phyloP scores from a whole-genome alignment of 2,888 invertebrate genomes.

The Nezara viridula region DNA sequence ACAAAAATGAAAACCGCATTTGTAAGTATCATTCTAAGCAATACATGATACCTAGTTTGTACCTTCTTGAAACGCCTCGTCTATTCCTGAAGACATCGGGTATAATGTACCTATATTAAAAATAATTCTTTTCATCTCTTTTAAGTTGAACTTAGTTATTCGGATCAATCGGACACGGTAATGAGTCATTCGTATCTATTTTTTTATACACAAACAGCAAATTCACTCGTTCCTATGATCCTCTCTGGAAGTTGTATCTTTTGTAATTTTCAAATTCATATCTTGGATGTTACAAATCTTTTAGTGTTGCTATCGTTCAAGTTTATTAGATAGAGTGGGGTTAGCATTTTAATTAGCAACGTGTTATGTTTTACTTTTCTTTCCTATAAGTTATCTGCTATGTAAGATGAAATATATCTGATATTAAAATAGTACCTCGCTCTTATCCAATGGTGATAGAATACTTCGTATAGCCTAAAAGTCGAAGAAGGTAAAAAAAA shows the following conservation, averaged over 20 bases:
- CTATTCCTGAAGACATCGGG: too few species aligned
- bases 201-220: too few species aligned
- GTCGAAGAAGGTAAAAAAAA: too few species aligned
- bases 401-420: not conserved
- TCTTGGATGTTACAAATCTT: not conserved
- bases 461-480: too few species aligned
- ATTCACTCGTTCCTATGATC: too few species aligned
- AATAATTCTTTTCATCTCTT: not conserved
- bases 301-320: not conserved
- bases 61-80: not conserved
- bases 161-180: too few species aligned
- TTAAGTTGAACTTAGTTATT: too few species aligned
- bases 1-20: constrained; percentile 54
- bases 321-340: not conserved
- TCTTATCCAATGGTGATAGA: too few species aligned
- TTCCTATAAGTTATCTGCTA: too few species aligned
- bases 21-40: constrained; percentile 21
- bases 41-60: not conserved
- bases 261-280: not conserved
- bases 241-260: too few species aligned
- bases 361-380: not conserved
- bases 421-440: too few species aligned
- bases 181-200: too few species aligned
- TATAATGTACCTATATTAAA: not conserved
- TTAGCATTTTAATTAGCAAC: not conserved